Base-by-base conservation (phyloP, 2,888 invertebrate genomes). In the Clivina fossor region DNA sequence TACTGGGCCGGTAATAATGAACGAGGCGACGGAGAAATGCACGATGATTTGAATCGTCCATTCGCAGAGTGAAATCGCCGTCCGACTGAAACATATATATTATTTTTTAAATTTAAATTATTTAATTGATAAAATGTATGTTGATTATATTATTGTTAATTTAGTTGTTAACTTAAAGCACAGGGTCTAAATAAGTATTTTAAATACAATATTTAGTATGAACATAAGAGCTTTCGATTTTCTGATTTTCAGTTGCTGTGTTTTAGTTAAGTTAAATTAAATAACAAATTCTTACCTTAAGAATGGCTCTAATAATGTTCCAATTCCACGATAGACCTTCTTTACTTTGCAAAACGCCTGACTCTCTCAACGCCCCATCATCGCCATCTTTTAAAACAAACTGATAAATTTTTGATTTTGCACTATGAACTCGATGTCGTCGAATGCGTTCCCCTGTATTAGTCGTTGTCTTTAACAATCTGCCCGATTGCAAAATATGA, bases 281-380 rank as follows among this genome's bases (percentile, higher is more conserved):
- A n/a, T n/a, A n/a, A n/a, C n/a, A n/a, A n/a, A n/a, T 47, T 41
- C 3, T 4, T 19, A 28, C 65, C 80, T 86, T 88, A 20, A 93
- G 76, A 66, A 93, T 82, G 33, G 90, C 85, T 59, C 87, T 80
- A 59, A 96, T 86, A n/a, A 92, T 80, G 65, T 90, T 88, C 95
- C 95, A 96, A 70, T 95, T 88, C 96, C 96, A 96, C 1, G 84
- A 81, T 15, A 47, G 38, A 3, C 88, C 88, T 66, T 93, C 93
- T 64, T 90, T 88, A 56, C 84, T 82, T 53, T 81, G 78, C 64
- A 93, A 78, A 2, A 96, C 93, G 61, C 88, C 83, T 1, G 92
- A 88, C 62, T 93, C 90, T 65, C 86, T 84, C 13, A 95, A 81
- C 60, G 85, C 74, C 63, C 81, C 83, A 67, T 87, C 84, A 63